Percentiles rank a stretch among this genome's conserved stretches.
These are phyloP conservation scores for Andinoacara biseriatus DNA, from an alignment of 2,113 vertebrate genomes.

Conservation along the genomic window DNA sequence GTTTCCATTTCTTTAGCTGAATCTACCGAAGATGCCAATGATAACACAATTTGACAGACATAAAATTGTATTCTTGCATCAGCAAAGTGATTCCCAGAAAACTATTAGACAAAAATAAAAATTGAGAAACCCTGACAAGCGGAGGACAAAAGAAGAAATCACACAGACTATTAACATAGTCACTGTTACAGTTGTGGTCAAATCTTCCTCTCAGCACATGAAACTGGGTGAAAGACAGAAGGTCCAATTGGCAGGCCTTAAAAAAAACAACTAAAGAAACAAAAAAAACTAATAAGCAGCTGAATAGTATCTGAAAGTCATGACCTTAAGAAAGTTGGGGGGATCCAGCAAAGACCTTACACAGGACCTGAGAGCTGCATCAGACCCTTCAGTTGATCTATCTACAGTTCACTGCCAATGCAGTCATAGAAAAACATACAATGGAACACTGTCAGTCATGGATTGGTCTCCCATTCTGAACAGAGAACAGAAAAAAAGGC, in stretches of 20 bases:
- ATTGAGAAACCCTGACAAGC: not conserved
- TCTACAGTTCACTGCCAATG: not conserved
- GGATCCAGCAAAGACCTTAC: too few species aligned
- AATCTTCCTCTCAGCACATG: not conserved
- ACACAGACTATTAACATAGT: not conserved
- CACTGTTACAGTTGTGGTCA: not conserved
- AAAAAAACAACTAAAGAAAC: too few species aligned
- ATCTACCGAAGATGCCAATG: not conserved
- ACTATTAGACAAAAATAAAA: not conserved
- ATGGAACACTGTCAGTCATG: not conserved
- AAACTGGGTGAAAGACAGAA: slow-evolving; percentile 29
- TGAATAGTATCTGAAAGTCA: not conserved
- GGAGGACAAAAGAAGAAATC: not conserved
- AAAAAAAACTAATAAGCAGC: not conserved
- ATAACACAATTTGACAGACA: not conserved
- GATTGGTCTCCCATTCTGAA: not conserved
- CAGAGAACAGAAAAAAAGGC: too few species aligned
- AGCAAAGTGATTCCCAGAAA: not conserved
- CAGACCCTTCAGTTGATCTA: too few species aligned
- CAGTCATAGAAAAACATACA: not conserved
- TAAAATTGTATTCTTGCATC: not conserved
- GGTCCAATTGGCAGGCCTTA: not conserved
- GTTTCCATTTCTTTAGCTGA: not conserved
- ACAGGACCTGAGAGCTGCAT: too few species aligned
- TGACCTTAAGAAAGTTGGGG: not conserved